Conservation (phyloP, 2,888 invertebrate species). For the Coremacera marginata region DNA sequence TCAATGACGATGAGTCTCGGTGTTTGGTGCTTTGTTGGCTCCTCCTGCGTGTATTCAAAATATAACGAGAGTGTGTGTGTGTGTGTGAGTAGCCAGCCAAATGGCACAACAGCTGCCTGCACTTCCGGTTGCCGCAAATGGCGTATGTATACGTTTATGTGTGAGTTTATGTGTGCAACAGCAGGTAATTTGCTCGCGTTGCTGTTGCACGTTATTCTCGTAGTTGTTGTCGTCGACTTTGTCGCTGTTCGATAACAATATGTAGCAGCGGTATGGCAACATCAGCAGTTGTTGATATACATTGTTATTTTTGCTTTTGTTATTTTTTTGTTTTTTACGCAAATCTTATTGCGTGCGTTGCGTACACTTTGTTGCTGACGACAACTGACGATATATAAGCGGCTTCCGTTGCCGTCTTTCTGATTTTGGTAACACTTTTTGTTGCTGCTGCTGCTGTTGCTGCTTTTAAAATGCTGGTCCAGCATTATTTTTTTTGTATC, state of each 20-base stretch:
- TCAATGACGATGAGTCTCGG: too few species aligned
- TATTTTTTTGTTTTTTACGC: too few species aligned
- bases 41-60: background rate
- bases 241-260: too few species aligned
- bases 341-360: too few species aligned
- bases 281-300: background rate
- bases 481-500: constrained; percentile 3
- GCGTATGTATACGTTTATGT: background rate
- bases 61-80: background rate
- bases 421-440: constrained; percentile 26
- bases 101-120: background rate
- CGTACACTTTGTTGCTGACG: constrained; percentile 6
- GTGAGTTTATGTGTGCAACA: background rate
- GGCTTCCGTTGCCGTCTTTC: constrained; percentile 31
- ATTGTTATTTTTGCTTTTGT: constrained; percentile 2
- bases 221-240: background rate
- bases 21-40: too few species aligned
- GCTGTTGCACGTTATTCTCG: background rate
- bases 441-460: constrained; percentile 25
- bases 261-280: background rate
- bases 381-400: constrained; percentile 2
- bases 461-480: constrained; percentile 4
- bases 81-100: background rate
- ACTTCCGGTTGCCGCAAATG: constrained; percentile 5
- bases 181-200: background rate